Conservation (phyloP, 92 coral and sea anemone genomes). For the Hydrozoanthus gracilis region DNA sequence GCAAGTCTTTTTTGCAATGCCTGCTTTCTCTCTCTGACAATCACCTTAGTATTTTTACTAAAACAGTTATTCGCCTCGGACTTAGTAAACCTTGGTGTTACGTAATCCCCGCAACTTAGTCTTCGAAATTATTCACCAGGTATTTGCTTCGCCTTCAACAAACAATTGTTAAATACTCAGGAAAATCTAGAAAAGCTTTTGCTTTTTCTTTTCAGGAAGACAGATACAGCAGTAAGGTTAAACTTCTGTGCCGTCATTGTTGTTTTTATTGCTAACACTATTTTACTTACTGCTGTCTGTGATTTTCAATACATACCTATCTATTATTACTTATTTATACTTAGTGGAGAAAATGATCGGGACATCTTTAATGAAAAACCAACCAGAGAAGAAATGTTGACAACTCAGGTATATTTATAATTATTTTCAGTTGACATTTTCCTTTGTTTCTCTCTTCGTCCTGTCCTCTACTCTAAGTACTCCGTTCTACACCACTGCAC, state of each 20-base stretch:
- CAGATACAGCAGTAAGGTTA: neutral
- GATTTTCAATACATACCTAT: neutral
- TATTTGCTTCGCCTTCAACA: too few species aligned
- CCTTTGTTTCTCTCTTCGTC: neutral
- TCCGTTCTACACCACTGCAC: neutral
- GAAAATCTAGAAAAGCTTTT: too few species aligned
- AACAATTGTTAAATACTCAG: too few species aligned
- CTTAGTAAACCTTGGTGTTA: too few species aligned
- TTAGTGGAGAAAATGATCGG: constrained; percentile 92
- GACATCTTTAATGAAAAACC: constrained; percentile 98
- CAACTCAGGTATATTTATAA: constrained; percentile 79
- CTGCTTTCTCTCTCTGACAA: too few species aligned
- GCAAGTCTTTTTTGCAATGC: too few species aligned
- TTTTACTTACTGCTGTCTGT: too few species aligned
- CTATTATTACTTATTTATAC: neutral
- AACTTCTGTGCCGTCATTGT: too few species aligned
- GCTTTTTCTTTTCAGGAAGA: neutral
- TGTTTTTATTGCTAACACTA: neutral
- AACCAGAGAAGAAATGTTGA: constrained; percentile 94
- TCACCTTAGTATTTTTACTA: too few species aligned
- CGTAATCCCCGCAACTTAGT: too few species aligned
- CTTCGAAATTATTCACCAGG: too few species aligned
- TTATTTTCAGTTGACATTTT: neutral
- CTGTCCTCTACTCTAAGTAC: neutral
- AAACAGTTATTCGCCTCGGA: too few species aligned